A percentile compares a stretch with the other conserved stretches of the same genome.
Evolutionary conservation across 2,797 vertebrate species (phyloP).

Genomic region (Leontocebus nigricollis): DNA sequence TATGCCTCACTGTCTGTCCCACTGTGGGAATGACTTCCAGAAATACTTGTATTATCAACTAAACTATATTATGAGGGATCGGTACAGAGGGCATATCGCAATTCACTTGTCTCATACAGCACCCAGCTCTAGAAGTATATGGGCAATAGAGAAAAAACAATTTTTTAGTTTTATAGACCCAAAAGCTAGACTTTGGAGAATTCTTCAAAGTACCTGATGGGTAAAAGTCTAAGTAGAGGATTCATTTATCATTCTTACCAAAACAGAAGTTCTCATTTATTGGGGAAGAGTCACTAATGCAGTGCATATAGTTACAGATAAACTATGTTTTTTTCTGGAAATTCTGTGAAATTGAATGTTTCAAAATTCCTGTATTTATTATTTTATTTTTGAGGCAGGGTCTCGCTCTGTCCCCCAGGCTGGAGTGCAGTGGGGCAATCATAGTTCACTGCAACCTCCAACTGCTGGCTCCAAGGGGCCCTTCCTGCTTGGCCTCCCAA

Average conservation of each 20-base stretch:
- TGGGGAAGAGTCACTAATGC: not conserved
- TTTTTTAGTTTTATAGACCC: not conserved
- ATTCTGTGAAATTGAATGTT: not conserved
- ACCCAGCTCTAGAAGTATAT: not conserved
- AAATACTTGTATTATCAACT: not conserved
- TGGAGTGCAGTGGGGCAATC: not conserved
- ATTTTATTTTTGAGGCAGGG: not conserved
- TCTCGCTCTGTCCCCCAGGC: not conserved
- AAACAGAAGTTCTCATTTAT: not conserved
- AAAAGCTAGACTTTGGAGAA: not conserved
- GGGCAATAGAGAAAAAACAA: not conserved
- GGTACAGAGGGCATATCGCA: not conserved
- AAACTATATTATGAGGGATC: not conserved
- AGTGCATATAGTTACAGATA: not conserved
- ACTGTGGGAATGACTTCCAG: not conserved
- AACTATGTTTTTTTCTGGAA: not conserved
- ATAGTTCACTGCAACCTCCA: not conserved
- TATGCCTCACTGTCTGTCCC: not conserved
- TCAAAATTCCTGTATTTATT: not conserved
- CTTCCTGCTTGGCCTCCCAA: not conserved
- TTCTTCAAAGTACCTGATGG: not conserved
- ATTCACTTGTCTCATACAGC: not conserved
- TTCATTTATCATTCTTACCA: not conserved
- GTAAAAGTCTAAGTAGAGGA: conserved; percentile 12
- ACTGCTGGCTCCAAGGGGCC: not conserved